Evolutionary conservation across 2,888 invertebrate species (phyloP), one percentile per base, ranked within the genome.

Genomic region (Halictus ligatus): DNA sequence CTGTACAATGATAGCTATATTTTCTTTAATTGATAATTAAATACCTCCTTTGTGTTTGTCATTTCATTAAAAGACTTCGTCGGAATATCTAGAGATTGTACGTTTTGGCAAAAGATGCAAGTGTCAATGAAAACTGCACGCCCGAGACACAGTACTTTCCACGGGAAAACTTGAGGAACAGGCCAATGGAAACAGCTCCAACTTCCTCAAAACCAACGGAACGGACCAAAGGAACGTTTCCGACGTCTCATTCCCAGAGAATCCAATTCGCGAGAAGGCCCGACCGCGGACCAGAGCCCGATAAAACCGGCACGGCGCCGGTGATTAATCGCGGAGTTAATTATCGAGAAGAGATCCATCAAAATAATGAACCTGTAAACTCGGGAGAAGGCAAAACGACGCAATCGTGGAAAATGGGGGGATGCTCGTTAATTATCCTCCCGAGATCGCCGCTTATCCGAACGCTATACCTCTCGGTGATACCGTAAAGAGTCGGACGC

Each of bases 291-390:
- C 21, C 60, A 18, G 50, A 54, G 54, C 69, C n/a, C 69, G 50
- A 74, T 25, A 43, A 46, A 79, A 29, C 60, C 72, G 8, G 29
- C 21, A 8, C 58, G n/a, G 67, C 72, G 75, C 54, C 18, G 21
- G 43, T 91, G 88, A 92, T 91, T 92, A 91, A 93, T 92, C 89
- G 91, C 80, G 78, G 35, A 74, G 89, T 92, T 93, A 94, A 94
- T 94, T 94, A 94, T 93, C 93, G 94, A 92, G 91, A 94, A 94
- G 89, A 92, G 91, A 94, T 94, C 94, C 94, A 94, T 94, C 93
- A 93, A 85, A 85, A 88, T 88, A 86, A 88, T 79, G 88, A 83
- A 75, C 81, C 80, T 73, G 71, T 78, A 87, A 88, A 75, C 77
- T 69, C 81, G 75, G 29, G 76, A 40, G 78, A 79, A 64, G 78